A percentile compares a stretch with the other conserved stretches of the same genome.
Conservation (phyloP, 2,797 vertebrate genomes). For the Taeniopygia guttata region DNA sequence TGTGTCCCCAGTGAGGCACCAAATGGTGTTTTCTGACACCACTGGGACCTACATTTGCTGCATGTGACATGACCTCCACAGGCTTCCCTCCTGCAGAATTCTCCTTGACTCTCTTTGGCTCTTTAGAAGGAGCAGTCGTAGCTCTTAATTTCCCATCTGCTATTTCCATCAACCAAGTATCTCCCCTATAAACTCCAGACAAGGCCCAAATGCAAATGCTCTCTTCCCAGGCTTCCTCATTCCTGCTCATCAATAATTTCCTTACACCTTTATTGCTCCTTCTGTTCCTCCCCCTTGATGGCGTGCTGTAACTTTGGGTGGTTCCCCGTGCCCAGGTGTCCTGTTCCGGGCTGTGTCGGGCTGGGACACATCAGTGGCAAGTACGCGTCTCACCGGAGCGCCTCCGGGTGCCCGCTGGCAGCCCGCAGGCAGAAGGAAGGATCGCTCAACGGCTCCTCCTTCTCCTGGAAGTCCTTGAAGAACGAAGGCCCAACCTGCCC, state of each 20-base stretch:
- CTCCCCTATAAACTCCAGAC: not conserved
- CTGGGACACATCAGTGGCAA: constrained; percentile 98
- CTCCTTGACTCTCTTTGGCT: not conserved
- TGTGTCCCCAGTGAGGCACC: not conserved
- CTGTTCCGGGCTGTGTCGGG: constrained; percentile 94
- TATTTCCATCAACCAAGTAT: not conserved
- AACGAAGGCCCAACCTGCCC: constrained; percentile 93
- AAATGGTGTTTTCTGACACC: not conserved
- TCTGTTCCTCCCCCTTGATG: not conserved
- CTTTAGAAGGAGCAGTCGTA: not conserved
- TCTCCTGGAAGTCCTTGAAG: constrained; percentile 96
- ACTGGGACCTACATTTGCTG: not conserved
- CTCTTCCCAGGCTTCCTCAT: not conserved
- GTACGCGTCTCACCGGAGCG: constrained; percentile 95
- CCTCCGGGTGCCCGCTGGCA: constrained; percentile 92
- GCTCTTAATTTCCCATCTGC: not conserved
- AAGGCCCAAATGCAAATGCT: not conserved
- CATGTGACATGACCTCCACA: not conserved
- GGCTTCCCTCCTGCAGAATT: not conserved
- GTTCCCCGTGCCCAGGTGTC: constrained; percentile 81
- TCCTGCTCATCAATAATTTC: not conserved
- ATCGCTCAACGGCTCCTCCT: constrained; percentile 88
- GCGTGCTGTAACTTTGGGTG: not conserved
- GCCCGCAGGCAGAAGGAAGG: constrained; percentile 96
- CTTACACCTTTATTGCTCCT: accelerated